A percentile compares a stretch with the other conserved stretches of the same genome.
phyloP scores from a whole-genome alignment of 2,888 invertebrate genomes.

The Smittia aterrima region DNA sequence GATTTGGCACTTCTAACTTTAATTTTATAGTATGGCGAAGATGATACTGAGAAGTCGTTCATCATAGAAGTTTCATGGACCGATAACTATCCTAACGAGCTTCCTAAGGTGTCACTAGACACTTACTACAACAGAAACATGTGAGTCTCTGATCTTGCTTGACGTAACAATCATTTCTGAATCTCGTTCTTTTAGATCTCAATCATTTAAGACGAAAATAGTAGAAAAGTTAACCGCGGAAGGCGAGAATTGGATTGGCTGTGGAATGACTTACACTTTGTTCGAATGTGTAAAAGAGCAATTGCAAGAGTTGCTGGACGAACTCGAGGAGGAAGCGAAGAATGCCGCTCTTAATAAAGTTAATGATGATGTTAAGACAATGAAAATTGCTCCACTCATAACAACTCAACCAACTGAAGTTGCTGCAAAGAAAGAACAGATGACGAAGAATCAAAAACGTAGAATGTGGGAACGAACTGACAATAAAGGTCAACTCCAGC shows the following conservation, averaged over 20 bases:
- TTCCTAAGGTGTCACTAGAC: constrained; percentile 80
- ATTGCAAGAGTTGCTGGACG: constrained; percentile 65
- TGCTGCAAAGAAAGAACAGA: constrained; percentile 72
- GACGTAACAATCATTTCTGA: background rate
- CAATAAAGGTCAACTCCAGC: constrained; percentile 75
- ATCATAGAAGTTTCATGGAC: constrained; percentile 87
- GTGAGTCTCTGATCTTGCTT: constrained; percentile 60
- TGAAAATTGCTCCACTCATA: constrained; percentile 43
- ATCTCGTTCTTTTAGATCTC: constrained; percentile 58
- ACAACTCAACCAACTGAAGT: constrained; percentile 52
- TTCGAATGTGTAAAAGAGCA: constrained; percentile 90
- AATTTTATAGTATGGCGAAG: constrained; percentile 69
- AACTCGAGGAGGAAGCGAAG: constrained; percentile 65
- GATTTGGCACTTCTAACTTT: background rate
- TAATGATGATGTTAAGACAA: constrained; percentile 44
- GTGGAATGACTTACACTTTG: constrained; percentile 91
- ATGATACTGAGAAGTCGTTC: constrained; percentile 75
- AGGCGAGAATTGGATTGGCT: constrained; percentile 79
- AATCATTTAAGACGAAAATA: constrained; percentile 69
- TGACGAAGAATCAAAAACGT: constrained; percentile 90
- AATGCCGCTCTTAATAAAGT: constrained; percentile 57
- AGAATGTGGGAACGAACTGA: constrained; percentile 83
- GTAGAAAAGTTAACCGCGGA: constrained; percentile 62
- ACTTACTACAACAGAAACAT: constrained; percentile 91
- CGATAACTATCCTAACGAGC: constrained; percentile 77